Base-by-base conservation (phyloP, 1,140 invertebrate genomes). In the Papilio dardanus region DNA sequence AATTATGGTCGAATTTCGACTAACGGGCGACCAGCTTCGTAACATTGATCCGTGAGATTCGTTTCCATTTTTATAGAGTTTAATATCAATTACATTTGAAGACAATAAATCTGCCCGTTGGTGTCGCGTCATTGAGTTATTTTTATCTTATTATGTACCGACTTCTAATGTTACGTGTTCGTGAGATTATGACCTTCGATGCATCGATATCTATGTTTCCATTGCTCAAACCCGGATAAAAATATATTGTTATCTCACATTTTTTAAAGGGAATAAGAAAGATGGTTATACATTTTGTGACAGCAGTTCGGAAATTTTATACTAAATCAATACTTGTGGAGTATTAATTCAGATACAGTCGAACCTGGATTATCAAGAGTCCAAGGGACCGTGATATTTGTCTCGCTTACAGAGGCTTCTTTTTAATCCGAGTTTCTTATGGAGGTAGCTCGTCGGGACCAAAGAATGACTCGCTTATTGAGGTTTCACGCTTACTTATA, bases 141-240 rank as follows among this genome's bases (percentile, higher is more conserved):
- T 62, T 62, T 28, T 62, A 62, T 24, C 54, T 62, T 28, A 62
- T 62, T 62, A 2, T 62, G 30, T 62, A 14, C 54, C 54, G 54
- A 24, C 50, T 54, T 54, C 21, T 12, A 54, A 54, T 54, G 50
- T 54, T 54, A 54, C 54, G 54, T 12, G 54, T 28, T 62, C 24
- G 54, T 28, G 24, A 62, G 54, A 62, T 62, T 62, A 62, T 28
- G 54, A 62, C 54, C 54, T 62, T 62, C 54, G 54, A 62, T 62
- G 54, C 54, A 62, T 30, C 24, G 54, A 62, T 30, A 28, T 14
- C 21, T 14, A 28, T 19, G n/a, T 46, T 46, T 46, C 42, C 42
- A 46, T n/a, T 46, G 42, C 42, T 7, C 4, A 46, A n/a, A 46
- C n/a, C 1, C 1, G 16, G 6, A 19, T 16, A 46, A 46, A 8